Evolutionary conservation across 2,113 vertebrate species (phyloP), one percentile per base, ranked within the genome.

Genomic region (Larimichthys crocea): DNA sequence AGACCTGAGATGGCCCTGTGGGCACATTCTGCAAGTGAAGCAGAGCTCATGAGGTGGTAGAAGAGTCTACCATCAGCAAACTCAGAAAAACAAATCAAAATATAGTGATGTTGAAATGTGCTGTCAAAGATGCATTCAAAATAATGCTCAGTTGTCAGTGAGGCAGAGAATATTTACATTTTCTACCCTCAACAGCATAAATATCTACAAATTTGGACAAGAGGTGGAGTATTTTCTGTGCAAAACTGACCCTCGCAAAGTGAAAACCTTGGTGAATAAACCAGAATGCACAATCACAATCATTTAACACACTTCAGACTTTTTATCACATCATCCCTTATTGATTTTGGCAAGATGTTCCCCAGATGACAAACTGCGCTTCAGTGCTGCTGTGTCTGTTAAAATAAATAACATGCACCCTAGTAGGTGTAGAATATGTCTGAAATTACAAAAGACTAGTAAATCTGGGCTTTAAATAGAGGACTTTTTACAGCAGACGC

Each of bases 371-470:
- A 31, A 59, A 83, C 71, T 42, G 19, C 26, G 67, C 55, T 44
- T 40, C 24, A 61, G 50, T 57, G 60, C 49, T 55, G 26, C 5
- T 59, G 12, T 77, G 69, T 4, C 20, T 56, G 53, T 29, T 29
- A 29, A 29, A 29, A 71, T 70, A 42, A 56, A 75, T 49, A 74
- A 40, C 29, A 62, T 50, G 48, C 74, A 61, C 50, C 50, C 55
- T 29, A 15, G 49, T 61, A 15, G 50, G 22, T 57, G 12, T 26
- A 65, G 8, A 56, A 79, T 35, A 55, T 14, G 40, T 70, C 19
- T 31, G 24, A 74, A 59, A 77, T 61, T 9, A 4, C 29, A 50
- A 60, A 78, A 46, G 49, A 10, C 19, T 29, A 11, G 55, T 67
- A 67, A 59, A 74, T 74, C 49, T 62, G 8, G 12, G 17, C 2